Base-by-base conservation (phyloP, 2,797 vertebrate genomes). In the Oryzias dopingdopingensis region DNA sequence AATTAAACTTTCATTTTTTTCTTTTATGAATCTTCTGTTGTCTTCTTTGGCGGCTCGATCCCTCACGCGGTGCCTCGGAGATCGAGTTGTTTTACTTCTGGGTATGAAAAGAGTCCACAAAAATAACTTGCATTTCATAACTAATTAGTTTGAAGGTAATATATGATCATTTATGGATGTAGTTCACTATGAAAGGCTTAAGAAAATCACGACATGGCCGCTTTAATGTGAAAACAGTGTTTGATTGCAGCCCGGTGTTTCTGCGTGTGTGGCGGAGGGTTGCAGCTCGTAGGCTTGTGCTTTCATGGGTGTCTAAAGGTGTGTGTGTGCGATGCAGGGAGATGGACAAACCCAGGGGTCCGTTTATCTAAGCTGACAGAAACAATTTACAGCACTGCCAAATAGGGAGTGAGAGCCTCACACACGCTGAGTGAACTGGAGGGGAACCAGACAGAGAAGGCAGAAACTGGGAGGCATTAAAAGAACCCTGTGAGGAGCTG, bases 301-400 rank as follows among this genome's bases (percentile, higher is more conserved):
- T 56, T 59, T 48, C 6, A 29, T 56, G 52, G 54, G 49, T 58
- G 59, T 53, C 45, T 68, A 32, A 58, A 58, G 24, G 59, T 69
- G 71, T 49, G 48, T 49, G 48, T 37, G 52, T 37, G 66, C 63
- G 51, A 49, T 62, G 56, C 50, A 49, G 43, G 54, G 69, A 79
- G 86, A 87, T 86, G 82, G 86, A 86, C 83, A 82, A 84, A 82
- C 79, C 82, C 78, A 77, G 73, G 74, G 73, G 79, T 85, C 76
- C 64, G 81, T 88, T 91, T 90, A 90, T 89, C 86, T 89, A 77
- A 84, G 77, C 85, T 85, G 88, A 90, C 91, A 91, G 88, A 88
- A 89, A 88, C 89, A 87, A 91, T 92, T 90, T 91, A 80, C 77
- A 85, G 83, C 64, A 40, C 78, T 79, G 79, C 84, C 89, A 87